These are phyloP conservation scores for Sinocyclocheilus rhinocerous DNA, from an alignment of 2,113 vertebrate species.

Conservation along the genomic window DNA sequence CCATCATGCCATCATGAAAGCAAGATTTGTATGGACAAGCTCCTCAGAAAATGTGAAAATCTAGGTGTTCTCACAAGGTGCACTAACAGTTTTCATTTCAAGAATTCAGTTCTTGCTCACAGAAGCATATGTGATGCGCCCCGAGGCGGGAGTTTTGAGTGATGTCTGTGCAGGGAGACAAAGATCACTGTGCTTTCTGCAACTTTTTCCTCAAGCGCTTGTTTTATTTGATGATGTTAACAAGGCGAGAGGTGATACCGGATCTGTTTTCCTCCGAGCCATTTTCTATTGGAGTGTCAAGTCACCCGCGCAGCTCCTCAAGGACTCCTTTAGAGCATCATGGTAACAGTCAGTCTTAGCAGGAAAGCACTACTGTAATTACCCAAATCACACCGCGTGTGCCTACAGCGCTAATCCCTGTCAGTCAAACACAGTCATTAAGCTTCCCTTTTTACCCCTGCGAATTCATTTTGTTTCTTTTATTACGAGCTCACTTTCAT, in stretches of 20 bases:
- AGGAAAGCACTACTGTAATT: slow-evolving; percentile 28
- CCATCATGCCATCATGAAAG: not conserved
- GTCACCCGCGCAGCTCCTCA: slow-evolving; percentile 3
- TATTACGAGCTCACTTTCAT: slow-evolving; percentile 18
- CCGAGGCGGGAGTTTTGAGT: not conserved
- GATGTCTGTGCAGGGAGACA: not conserved
- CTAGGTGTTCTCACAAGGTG: not conserved
- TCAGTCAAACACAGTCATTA: slow-evolving; percentile 31
- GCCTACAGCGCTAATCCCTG: slow-evolving; percentile 2
- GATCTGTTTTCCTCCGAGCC: slow-evolving; percentile 16
- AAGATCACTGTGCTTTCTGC: not conserved
- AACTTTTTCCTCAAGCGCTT: slow-evolving; percentile 10
- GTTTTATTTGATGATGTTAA: slow-evolving; percentile 21
- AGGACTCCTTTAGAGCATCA: slow-evolving; percentile 11
- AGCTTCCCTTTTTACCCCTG: not conserved
- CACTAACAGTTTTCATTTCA: not conserved
- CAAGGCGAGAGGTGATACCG: not conserved
- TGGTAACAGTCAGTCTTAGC: slow-evolving; percentile 1
- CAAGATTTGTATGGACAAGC: not conserved
- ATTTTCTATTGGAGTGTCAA: slow-evolving; percentile 7
- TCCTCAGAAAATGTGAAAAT: not conserved
- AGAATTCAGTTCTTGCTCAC: not conserved
- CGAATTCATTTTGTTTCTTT: slow-evolving; percentile 7
- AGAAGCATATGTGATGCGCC: not conserved
- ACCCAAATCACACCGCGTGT: not conserved